These are phyloP conservation scores for Rosalia funebris DNA, from an alignment of 2,888 invertebrate species.

Conservation along the genomic window DNA sequence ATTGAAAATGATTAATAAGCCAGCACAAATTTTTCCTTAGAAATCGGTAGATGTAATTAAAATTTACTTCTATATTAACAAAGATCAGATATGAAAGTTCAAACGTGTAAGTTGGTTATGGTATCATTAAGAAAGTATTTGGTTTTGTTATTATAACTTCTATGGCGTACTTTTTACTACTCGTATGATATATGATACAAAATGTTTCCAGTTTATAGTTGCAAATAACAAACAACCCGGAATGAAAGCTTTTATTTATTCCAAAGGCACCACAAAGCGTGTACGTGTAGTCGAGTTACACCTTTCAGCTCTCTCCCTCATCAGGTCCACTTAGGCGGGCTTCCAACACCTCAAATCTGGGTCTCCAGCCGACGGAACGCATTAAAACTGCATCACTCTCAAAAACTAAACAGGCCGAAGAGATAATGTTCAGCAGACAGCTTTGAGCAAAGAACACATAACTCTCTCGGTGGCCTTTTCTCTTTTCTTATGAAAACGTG, in stretches of 20 bases:
- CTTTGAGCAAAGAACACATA: slow-evolving; percentile 56
- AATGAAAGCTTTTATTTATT: slow-evolving; percentile 1
- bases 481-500: slow-evolving; percentile 49
- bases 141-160: no score
- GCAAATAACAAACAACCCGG: neutral
- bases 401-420: slow-evolving; percentile 61
- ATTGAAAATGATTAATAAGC: no score
- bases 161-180: no score
- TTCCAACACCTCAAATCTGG: slow-evolving; percentile 7
- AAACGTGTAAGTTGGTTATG: no score
- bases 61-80: no score
- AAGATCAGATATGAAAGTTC: no score
- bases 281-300: slow-evolving; percentile 10
- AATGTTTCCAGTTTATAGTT: neutral
- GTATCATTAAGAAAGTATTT: no score
- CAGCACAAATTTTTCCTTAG: no score
- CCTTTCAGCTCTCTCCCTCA: neutral
- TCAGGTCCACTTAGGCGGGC: no score
- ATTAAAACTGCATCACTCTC: slow-evolving; percentile 61
- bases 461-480: slow-evolving; percentile 49
- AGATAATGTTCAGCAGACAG: slow-evolving; percentile 58
- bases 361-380: slow-evolving; percentile 44
- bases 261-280: neutral
- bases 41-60: no score
- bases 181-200: no score